Conservation (phyloP, 2,797 vertebrate species). For the Sus cebifrons region DNA sequence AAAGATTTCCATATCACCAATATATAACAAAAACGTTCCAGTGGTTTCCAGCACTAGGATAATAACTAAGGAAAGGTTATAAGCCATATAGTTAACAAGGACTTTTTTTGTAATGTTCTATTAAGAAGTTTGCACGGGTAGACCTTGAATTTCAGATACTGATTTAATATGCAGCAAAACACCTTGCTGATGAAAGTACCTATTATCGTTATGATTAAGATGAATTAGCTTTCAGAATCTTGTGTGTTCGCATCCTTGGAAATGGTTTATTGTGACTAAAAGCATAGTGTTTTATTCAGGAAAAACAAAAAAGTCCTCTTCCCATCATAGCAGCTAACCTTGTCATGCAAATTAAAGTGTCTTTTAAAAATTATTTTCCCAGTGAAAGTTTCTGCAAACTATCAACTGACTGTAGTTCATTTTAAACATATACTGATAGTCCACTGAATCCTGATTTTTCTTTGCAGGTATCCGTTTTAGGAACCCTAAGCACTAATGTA, state of each 20-base stretch:
- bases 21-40: slow-evolving; percentile 6
- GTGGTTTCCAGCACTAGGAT: slow-evolving; percentile 22
- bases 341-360: slow-evolving; percentile 21
- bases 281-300: slow-evolving; percentile 38
- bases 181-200: slow-evolving; percentile 28
- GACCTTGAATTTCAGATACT: slow-evolving; percentile 61
- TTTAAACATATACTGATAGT: not conserved
- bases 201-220: slow-evolving; percentile 57
- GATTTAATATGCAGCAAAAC: slow-evolving; percentile 59
- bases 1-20: not conserved
- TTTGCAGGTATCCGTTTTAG: not conserved
- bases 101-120: slow-evolving; percentile 2
- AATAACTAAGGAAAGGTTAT: slow-evolving; percentile 26
- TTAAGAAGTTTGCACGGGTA: slow-evolving; percentile 40
- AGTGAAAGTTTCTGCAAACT: slow-evolving; percentile 33
- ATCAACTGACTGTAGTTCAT: not conserved
- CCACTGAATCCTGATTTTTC: not conserved
- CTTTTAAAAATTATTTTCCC: slow-evolving; percentile 47
- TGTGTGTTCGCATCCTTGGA: not conserved
- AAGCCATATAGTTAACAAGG: slow-evolving; percentile 59
- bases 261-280: slow-evolving; percentile 57
- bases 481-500: slow-evolving; percentile 6
- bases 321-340: not conserved
- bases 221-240: not conserved
- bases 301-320: slow-evolving; percentile 39